Conservation (phyloP, 2,113 vertebrate species). For the Hippoglossus stenolepis region DNA sequence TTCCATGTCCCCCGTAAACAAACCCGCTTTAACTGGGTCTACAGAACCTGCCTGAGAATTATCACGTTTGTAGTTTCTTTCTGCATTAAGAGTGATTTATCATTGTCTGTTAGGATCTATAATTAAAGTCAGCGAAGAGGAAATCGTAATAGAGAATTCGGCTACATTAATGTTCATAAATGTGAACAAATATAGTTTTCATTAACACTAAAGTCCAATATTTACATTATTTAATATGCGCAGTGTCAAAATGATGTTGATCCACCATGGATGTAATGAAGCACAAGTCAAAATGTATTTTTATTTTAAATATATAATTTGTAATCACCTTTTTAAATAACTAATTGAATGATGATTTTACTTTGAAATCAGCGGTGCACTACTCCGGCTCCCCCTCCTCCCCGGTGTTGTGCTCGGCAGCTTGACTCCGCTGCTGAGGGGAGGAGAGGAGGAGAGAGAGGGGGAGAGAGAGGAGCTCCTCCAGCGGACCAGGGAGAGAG, state of each 20-base stretch:
- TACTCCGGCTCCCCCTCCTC: neutral
- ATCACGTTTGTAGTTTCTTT: neutral
- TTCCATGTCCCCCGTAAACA: neutral
- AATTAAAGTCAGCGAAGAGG: neutral
- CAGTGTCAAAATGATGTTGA: no score
- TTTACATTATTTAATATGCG: no score
- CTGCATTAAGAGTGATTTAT: neutral
- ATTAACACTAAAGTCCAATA: neutral
- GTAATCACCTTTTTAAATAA: neutral
- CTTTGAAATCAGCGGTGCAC: slow-evolving; percentile 28
- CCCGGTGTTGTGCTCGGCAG: neutral
- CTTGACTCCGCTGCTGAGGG: slow-evolving; percentile 45
- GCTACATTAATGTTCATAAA: neutral
- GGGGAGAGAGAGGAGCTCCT: slow-evolving; percentile 64
- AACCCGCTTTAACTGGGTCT: neutral
- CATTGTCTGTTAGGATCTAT: neutral
- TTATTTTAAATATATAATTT: no score
- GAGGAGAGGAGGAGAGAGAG: slow-evolving; percentile 37
- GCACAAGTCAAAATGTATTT: no score
- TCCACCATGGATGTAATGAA: no score
- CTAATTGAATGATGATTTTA: neutral
- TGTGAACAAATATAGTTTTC: neutral
- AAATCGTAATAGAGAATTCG: neutral
- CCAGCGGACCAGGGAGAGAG: slow-evolving; percentile 66
- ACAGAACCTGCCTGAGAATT: neutral